A percentile compares a stretch with the other conserved stretches of the same genome.
Evolutionary conservation across 2,888 invertebrate species (phyloP).

Genomic region (Drosophila fulvimacula): DNA sequence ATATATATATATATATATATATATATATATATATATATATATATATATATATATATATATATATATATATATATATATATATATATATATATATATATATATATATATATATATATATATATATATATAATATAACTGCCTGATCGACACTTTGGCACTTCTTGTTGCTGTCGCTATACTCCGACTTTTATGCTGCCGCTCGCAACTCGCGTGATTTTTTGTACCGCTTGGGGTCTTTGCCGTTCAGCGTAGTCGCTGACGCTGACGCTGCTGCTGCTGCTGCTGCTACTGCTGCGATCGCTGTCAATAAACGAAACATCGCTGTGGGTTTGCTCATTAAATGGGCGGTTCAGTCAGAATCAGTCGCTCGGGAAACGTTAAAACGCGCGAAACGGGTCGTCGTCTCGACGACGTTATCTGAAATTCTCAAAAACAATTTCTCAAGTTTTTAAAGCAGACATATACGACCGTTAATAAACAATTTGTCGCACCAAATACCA

Average conservation of each 20-base stretch:
- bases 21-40: conserved; percentile 9
- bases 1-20: conserved; percentile 10
- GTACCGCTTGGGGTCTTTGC: conserved; percentile 44
- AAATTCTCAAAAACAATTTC: conserved; percentile 27
- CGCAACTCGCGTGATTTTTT: conserved; percentile 70
- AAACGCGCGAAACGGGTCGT: conserved; percentile 58
- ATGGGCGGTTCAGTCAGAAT: conserved; percentile 63
- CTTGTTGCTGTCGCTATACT: conserved; percentile 19
- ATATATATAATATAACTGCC: conserved; percentile 39
- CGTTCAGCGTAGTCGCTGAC: conserved; percentile 30
- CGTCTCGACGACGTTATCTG: conserved; percentile 39
- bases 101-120: conserved; percentile 12
- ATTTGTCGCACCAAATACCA: not conserved
- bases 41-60: conserved; percentile 6
- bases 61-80: conserved; percentile 16
- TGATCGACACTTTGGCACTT: conserved; percentile 70
- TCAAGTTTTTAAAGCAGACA: conserved; percentile 1
- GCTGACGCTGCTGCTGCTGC: not conserved
- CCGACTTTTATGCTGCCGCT: conserved; percentile 58
- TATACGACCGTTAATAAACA: conserved; percentile 20
- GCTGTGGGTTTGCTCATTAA: conserved; percentile 46
- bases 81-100: conserved; percentile 11
- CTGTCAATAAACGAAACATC: conserved; percentile 25
- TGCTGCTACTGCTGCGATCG: conserved; percentile 8
- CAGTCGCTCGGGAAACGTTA: conserved; percentile 65